These are phyloP conservation scores for Bursaphelenchus mucronatus DNA, from an alignment of 1,140 invertebrate species.

Conservation along the genomic window DNA sequence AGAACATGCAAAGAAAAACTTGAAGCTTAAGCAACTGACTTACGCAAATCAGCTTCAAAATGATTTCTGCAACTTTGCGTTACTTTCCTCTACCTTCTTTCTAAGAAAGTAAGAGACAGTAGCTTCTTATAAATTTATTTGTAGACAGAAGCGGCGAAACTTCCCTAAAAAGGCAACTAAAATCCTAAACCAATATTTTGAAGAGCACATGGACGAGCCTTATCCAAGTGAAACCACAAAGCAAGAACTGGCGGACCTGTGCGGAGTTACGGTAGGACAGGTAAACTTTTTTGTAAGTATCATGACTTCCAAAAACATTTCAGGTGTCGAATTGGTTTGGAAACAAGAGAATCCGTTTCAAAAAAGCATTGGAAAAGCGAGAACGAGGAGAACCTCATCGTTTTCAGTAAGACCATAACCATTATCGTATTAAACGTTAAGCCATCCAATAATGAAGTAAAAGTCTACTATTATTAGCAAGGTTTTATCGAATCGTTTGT, in stretches of 20 bases:
- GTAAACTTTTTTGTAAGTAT: constrained; percentile 40
- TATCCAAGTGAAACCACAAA: constrained; percentile 65
- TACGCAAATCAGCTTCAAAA: constrained; percentile 18
- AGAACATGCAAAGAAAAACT: constrained; percentile 12
- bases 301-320: constrained; percentile 17
- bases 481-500: too few species aligned
- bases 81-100: constrained; percentile 10
- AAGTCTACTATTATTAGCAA: too few species aligned
- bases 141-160: constrained; percentile 64
- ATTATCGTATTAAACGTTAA: too few species aligned
- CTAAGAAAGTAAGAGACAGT: constrained; percentile 15
- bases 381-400: constrained; percentile 59
- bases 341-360: constrained; percentile 65
- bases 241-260: constrained; percentile 64
- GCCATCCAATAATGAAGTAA: too few species aligned
- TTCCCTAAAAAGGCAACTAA: constrained; percentile 65
- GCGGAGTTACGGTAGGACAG: constrained; percentile 64
- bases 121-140: constrained; percentile 21
- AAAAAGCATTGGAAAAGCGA: constrained; percentile 65
- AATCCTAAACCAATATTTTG: constrained; percentile 65
- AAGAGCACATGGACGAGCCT: constrained; percentile 65
- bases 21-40: constrained; percentile 7
- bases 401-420: not conserved
- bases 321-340: constrained; percentile 67
- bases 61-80: constrained; percentile 19